Percentiles rank a stretch among this genome's conserved stretches.
These are phyloP conservation scores for Adoxophyes honmai DNA, from an alignment of 1,140 invertebrate genomes.

Conservation along the genomic window DNA sequence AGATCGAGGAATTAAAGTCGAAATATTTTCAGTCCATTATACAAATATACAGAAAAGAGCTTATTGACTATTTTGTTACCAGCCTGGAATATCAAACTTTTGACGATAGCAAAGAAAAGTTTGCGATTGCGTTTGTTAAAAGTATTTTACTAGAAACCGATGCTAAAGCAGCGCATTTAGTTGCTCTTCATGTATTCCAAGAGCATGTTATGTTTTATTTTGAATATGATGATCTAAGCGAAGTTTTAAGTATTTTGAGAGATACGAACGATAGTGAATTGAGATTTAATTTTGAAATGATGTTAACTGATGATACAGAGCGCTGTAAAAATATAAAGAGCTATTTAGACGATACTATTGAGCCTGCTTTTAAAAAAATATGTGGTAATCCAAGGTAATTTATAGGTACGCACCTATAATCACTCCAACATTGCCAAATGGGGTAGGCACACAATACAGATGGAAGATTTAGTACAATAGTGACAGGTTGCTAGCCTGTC, in stretches of 20 bases:
- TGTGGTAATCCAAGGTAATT: no score
- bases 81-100: conserved; percentile 19
- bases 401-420: no score
- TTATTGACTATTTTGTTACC: conserved; percentile 28
- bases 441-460: no score
- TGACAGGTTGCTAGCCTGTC: no score
- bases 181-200: conserved; percentile 27
- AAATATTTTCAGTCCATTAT: conserved; percentile 42
- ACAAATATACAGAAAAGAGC: conserved; percentile 32
- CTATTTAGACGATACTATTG: no score
- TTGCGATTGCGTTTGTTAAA: conserved; percentile 33
- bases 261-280: neutral
- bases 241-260: neutral
- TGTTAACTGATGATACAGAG: no score
- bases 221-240: conserved; percentile 4
- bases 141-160: conserved; percentile 31
- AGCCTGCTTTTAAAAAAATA: no score
- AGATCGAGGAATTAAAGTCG: conserved; percentile 33
- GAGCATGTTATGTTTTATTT: conserved; percentile 15
- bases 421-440: no score
- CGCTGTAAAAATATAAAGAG: no score
- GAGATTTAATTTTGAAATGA: neutral
- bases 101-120: conserved; percentile 15
- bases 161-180: conserved; percentile 24
- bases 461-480: no score